Percentiles rank a stretch among this genome's conserved stretches.
Conservation (phyloP, 1,140 invertebrate species). For the Lordiphosa collinella region DNA sequence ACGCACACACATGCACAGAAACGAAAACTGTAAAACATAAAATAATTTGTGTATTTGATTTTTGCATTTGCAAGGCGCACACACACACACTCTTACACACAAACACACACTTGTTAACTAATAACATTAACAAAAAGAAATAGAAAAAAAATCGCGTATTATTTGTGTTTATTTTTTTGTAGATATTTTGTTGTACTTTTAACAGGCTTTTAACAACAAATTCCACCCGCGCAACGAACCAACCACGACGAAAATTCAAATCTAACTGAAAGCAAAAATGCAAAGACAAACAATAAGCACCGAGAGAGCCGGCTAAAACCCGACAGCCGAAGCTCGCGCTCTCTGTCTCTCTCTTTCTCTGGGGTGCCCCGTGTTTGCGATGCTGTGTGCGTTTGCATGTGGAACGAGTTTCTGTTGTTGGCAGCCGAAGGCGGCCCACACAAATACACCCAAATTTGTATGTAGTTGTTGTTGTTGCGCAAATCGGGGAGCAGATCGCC, state of each 20-base stretch:
- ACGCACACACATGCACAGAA: constrained; percentile 9
- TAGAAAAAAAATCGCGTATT: constrained; percentile 16
- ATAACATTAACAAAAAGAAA: constrained; percentile 22
- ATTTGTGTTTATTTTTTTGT: constrained; percentile 16
- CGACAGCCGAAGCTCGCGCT: constrained; percentile 6
- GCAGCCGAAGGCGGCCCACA: constrained; percentile 26
- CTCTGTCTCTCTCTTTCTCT: not conserved
- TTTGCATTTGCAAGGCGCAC: constrained; percentile 15
- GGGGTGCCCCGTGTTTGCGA: constrained; percentile 4
- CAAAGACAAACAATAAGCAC: constrained; percentile 2
- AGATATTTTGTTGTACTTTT: constrained; percentile 13
- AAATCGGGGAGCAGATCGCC: constrained; percentile 3
- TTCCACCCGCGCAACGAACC: constrained; percentile 12
- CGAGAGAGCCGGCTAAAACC: not conserved
- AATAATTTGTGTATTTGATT: constrained; percentile 19
- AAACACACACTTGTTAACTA: constrained; percentile 16
- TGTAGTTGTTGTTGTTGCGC: constrained; percentile 7
- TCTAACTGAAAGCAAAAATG: constrained; percentile 2
- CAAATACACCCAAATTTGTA: constrained; percentile 1
- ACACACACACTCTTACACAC: constrained; percentile 4
- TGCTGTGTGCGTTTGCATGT: constrained; percentile 24
- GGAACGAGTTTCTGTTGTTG: constrained; percentile 53
- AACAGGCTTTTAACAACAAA: constrained; percentile 6
- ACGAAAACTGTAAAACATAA: constrained; percentile 29
- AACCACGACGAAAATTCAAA: constrained; percentile 8